phyloP scores from a whole-genome alignment of 2,113 vertebrate species.

The Dasyornis broadbenti region DNA sequence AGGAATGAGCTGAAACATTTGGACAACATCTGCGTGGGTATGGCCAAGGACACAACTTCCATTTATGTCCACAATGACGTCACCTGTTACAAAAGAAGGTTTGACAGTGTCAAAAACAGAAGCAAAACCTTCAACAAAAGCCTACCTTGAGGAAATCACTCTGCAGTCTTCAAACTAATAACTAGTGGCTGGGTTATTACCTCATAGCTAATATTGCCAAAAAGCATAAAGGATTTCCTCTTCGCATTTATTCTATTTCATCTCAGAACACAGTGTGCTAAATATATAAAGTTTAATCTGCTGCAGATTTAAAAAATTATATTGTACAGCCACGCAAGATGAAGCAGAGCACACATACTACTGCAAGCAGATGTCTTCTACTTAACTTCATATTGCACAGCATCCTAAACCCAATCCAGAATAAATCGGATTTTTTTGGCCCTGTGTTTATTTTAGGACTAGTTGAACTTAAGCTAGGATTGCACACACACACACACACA shows the following conservation, averaged over 20 bases:
- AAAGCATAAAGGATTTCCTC: not conserved
- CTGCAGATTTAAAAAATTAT: slow-evolving; percentile 11
- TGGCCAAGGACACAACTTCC: slow-evolving; percentile 91
- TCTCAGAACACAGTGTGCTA: not conserved
- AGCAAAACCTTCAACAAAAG: not conserved
- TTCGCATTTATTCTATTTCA: not conserved
- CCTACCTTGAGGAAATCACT: not conserved
- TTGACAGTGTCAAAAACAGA: not conserved
- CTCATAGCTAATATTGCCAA: not conserved
- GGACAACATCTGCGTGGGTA: slow-evolving; percentile 96
- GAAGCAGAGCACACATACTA: not conserved
- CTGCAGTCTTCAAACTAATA: not conserved
- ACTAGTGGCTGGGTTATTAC: not conserved
- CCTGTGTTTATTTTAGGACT: not conserved
- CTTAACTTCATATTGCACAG: not conserved
- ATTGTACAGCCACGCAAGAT: not conserved
- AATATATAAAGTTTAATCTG: slow-evolving; percentile 52
- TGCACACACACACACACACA: not conserved
- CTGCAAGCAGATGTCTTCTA: slow-evolving; percentile 4
- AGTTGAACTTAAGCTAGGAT: not conserved
- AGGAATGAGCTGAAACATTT: slow-evolving; percentile 95
- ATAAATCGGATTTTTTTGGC: not conserved
- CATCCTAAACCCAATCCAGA: not conserved
- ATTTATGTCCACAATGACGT: slow-evolving; percentile 97
- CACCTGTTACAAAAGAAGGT: slow-evolving; percentile 77